Evolutionary conservation across 2,888 invertebrate genomes (phyloP).

Genomic region (Theretra japonica): DNA sequence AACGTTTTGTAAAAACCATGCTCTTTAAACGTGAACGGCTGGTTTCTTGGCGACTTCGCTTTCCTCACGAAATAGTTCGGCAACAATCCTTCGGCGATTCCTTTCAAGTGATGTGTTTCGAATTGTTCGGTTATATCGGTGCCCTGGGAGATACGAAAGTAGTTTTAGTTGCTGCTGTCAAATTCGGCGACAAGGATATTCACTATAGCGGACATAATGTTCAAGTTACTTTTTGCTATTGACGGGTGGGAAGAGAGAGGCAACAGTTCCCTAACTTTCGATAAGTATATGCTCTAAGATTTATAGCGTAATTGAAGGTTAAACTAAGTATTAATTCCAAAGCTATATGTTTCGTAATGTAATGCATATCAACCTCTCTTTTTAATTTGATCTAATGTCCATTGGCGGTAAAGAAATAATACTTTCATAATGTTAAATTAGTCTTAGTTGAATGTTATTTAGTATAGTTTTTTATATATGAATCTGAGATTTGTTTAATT

Average conservation of each 20-base stretch:
- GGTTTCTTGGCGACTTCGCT: conserved; percentile 86
- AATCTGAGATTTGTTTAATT: too few species aligned
- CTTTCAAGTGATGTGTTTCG: conserved; percentile 85
- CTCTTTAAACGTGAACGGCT: conserved; percentile 89
- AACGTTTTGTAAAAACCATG: conserved; percentile 92
- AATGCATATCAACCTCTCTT: neutral
- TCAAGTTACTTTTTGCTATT: neutral
- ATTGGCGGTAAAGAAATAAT: too few species aligned
- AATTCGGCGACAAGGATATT: conserved; percentile 2
- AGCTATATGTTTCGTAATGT: neutral
- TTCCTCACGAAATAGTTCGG: conserved; percentile 88
- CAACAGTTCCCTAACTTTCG: neutral
- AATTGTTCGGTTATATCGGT: conserved; percentile 88
- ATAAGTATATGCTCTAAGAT: neutral
- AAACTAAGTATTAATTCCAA: neutral
- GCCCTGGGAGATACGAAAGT: conserved; percentile 70
- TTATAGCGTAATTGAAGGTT: conserved; percentile 7
- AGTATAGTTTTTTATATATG: too few species aligned
- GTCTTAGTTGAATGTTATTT: too few species aligned
- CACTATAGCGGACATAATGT: neutral
- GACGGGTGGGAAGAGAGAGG: neutral
- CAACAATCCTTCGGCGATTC: conserved; percentile 85
- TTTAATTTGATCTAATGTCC: neutral
- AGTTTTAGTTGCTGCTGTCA: conserved; percentile 13
- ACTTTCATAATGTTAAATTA: too few species aligned